Evolutionary conservation across 2,113 vertebrate genomes (phyloP), one percentile per base, ranked within the genome.

Genomic region (Isurus oxyrinchus): DNA sequence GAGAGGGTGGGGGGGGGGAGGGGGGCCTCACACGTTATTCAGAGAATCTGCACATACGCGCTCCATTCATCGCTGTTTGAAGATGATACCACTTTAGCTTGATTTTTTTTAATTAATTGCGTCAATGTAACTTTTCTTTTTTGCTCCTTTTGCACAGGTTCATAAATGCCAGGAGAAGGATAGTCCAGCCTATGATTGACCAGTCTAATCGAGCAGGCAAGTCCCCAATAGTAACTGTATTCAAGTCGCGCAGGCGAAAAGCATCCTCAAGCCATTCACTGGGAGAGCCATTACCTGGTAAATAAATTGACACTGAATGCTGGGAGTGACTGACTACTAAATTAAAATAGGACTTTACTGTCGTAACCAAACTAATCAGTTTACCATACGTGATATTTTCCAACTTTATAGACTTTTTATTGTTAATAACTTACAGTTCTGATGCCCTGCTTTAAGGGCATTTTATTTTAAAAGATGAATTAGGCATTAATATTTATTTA

Each of bases 181-280:
- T 99, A 99, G 99, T 99, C 97, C 99, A 99, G 97, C 99, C 99
- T 97, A 99, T 99, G 99, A 99, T 99, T 98, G 99, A 99, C 98
- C 99, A 99, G 98, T 99, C 99, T 97, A 99, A 99, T 98, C 98
- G 99, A 99, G 99, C 99, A 99, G 99, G 99, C 98, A 99, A 99
- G 99, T 99, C 97, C 98, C 97, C 97, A 97, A 0, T 98, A 98
- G 97, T 99, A 98, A 98, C 98, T 98, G 97, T 98, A 97, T 98
- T 98, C 97, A 97, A 98, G 98, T 98, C 98, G 96, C 96, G 96
- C 97, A 98, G 97, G 97, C 97, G 21, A 98, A 98, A 98, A 97
- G 97, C 97, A 97, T 98, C 98, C 97, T 97, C 98, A 97, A 98
- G 98, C 98, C 98, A 98, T 99, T 98, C 98, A 98, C 98, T 96